Evolutionary conservation across 37 sponge, comb jelly and placozoan species (phyloP), one percentile per base, ranked within the genome.

Genomic region (Chondrilla cf. caribensis): DNA sequence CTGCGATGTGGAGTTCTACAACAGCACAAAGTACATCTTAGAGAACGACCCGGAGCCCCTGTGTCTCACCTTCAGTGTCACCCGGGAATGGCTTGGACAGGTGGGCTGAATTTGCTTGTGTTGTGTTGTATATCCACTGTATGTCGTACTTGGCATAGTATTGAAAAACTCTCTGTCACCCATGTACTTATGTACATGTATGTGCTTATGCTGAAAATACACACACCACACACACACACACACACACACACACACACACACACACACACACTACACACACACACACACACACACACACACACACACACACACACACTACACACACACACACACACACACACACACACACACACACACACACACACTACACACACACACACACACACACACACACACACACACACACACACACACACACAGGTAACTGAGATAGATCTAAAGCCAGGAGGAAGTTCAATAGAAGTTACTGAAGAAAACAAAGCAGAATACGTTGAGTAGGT

Each of bases 41-140:
- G 97, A 98, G 47, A 96, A 98, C 79, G 99, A 98, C 67, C 99
- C 99, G 0, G 91, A 92, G 66, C 86, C 84, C 24, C 86, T 98
- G 25, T 92, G 89, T 85, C 92, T 96, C 21, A 86, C 81, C 60
- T 98, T 98, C 84, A 81, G 82, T 31, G 95, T 93, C 54, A 89
- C 58, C 21, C 73, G 88, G 72, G 93, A 92, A 78, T 87, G 85
- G 38, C 81, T 99, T 18, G 99, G 99, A 70, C 82, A 99, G 93
- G 94, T 97, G 44, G 21, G 83, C 32, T 14, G 51, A 47, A 11
- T n/a, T n/a, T n/a, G n/a, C n/a, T n/a, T n/a, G n/a, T n/a, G n/a
- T n/a, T n/a, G n/a, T n/a, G n/a, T n/a, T n/a, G n/a, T n/a, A n/a
- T n/a, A n/a, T n/a, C n/a, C n/a, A n/a, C n/a, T n/a, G n/a, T n/a